phyloP scores from a whole-genome alignment of 1,140 invertebrate species.

The Thaumetopoea pityocampa region DNA sequence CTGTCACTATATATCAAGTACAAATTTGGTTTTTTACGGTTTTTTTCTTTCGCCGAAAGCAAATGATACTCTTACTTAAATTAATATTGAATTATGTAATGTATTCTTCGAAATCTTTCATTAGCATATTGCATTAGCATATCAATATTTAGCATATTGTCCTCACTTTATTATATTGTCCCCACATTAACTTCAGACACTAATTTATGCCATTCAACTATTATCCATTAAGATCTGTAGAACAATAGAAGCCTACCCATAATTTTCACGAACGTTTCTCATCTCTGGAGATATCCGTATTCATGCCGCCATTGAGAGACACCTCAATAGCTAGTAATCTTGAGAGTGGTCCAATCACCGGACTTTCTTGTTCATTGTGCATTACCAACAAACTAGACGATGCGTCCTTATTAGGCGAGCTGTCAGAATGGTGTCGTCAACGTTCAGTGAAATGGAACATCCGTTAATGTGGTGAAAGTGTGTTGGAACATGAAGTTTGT shows the following conservation, averaged over 20 bases:
- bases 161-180: too few species aligned
- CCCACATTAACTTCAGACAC: not conserved
- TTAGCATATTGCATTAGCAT: too few species aligned
- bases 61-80: too few species aligned
- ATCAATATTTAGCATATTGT: too few species aligned
- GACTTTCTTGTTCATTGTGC: conserved; percentile 11
- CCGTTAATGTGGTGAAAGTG: not conserved
- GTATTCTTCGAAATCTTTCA: too few species aligned
- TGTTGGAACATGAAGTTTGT: too few species aligned
- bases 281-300: conserved; percentile 15
- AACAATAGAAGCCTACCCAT: conserved; percentile 9
- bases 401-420: conserved; percentile 4
- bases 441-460: not conserved
- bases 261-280: conserved; percentile 8
- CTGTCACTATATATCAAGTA: too few species aligned
- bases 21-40: too few species aligned
- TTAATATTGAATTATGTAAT: too few species aligned
- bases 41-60: too few species aligned
- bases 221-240: not conserved
- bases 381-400: not conserved
- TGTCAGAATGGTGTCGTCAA: not conserved
- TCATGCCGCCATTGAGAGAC: conserved; percentile 21
- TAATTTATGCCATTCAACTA: conserved; percentile 2
- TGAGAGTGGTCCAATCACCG: conserved; percentile 27
- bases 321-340: conserved; percentile 38